A percentile compares a stretch with the other conserved stretches of the same genome.
Conservation (phyloP, 1,140 invertebrate species). For the Rhopalosiphum padi region DNA sequence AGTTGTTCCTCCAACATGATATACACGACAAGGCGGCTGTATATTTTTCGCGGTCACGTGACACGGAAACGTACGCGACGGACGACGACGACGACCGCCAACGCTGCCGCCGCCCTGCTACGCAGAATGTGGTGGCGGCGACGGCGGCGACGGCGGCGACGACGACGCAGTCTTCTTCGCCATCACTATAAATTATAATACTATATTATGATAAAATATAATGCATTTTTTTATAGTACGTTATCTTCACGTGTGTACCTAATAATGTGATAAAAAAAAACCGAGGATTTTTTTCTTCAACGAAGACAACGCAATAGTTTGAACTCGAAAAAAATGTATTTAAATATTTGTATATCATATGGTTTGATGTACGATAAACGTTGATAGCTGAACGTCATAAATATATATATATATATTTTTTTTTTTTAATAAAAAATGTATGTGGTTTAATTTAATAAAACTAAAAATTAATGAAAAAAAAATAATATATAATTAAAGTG, state of each 20-base stretch:
- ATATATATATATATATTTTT: too few species aligned
- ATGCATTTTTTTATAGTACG: neutral
- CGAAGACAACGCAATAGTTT: neutral
- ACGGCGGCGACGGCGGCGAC: too few species aligned
- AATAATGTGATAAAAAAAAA: neutral
- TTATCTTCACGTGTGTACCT: neutral
- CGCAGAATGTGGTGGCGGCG: neutral
- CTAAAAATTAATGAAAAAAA: neutral
- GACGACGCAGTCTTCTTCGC: neutral
- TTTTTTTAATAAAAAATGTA: neutral
- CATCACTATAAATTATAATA: neutral
- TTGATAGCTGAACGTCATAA: neutral
- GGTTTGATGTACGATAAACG: neutral
- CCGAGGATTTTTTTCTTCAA: neutral
- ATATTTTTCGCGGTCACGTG: constrained; percentile 42
- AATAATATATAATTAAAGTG: neutral
- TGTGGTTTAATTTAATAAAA: neutral
- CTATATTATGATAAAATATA: neutral
- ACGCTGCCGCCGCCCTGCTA: neutral
- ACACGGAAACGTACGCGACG: constrained; percentile 21
- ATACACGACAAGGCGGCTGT: neutral
- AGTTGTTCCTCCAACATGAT: neutral
- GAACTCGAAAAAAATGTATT: neutral
- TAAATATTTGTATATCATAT: neutral
- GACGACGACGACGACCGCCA: neutral